Percentiles rank a stretch among this genome's conserved stretches.
These are phyloP conservation scores for Dasypolia templi DNA, from an alignment of 2,888 invertebrate species.

Conservation along the genomic window DNA sequence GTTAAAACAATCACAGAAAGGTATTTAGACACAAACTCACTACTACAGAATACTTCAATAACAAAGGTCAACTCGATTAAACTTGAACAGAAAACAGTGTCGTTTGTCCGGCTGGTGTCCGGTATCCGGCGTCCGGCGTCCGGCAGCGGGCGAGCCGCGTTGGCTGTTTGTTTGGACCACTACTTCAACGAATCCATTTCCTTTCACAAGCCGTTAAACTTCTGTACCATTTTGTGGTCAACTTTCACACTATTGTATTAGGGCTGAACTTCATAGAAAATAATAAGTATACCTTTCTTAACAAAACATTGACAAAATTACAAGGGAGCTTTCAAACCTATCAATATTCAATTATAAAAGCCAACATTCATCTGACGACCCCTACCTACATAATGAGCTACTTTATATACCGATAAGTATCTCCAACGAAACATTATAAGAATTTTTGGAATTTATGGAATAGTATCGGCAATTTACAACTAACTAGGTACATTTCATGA, in stretches of 20 bases:
- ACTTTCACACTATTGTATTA: conserved; percentile 2
- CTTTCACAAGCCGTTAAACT: conserved; percentile 29
- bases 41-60: conserved; percentile 12
- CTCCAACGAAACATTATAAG: background rate
- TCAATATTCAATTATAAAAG: conserved; percentile 50
- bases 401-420: conserved; percentile 21
- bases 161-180: conserved; percentile 19
- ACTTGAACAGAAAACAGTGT: conserved; percentile 35
- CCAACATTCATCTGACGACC: conserved; percentile 31
- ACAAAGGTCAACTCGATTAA: conserved; percentile 26
- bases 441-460: background rate
- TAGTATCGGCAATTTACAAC: background rate
- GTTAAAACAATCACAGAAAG: background rate
- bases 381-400: conserved; percentile 46
- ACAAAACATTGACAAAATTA: background rate
- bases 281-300: background rate
- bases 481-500: background rate
- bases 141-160: conserved; percentile 19
- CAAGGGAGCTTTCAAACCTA: conserved; percentile 7
- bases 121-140: conserved; percentile 35
- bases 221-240: conserved; percentile 11
- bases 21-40: background rate
- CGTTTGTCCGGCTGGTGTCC: conserved; percentile 9
- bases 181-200: conserved; percentile 43
- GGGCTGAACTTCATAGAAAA: conserved; percentile 3